Percentiles rank a stretch among this genome's conserved stretches.
These are phyloP conservation scores for Aphis craccivora DNA, from an alignment of 1,140 invertebrate genomes.

Conservation along the genomic window DNA sequence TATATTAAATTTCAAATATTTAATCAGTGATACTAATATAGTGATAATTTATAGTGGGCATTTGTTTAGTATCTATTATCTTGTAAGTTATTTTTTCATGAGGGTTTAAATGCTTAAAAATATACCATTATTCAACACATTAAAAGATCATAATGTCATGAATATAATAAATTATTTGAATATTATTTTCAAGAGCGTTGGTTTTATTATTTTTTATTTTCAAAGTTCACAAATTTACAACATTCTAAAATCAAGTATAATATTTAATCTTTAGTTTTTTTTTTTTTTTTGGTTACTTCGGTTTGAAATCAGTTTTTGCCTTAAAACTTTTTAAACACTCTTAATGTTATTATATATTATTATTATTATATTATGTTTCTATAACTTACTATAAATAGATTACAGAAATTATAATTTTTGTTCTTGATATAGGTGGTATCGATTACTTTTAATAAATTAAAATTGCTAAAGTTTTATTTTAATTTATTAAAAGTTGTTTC, in stretches of 20 bases:
- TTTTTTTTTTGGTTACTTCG: not conserved
- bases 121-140: not conserved
- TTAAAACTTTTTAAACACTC: no score
- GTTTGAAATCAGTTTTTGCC: no score
- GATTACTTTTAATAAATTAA: no score
- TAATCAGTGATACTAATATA: not conserved
- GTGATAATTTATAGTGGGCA: not conserved
- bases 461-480: no score
- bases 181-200: not conserved
- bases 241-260: not conserved
- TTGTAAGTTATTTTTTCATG: not conserved
- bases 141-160: slow-evolving; percentile 1
- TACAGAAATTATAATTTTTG: no score
- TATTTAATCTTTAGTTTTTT: not conserved
- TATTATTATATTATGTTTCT: no score
- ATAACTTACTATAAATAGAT: no score
- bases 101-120: not conserved
- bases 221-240: not conserved
- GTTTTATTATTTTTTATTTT: not conserved
- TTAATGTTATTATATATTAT: no score
- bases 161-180: not conserved
- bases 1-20: not conserved
- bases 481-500: not conserved
- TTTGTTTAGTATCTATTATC: not conserved
- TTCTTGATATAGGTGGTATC: no score